Evolutionary conservation across 2,113 vertebrate species (phyloP), one percentile per base, ranked within the genome.

Genomic region (Megaptera novaeangliae): DNA sequence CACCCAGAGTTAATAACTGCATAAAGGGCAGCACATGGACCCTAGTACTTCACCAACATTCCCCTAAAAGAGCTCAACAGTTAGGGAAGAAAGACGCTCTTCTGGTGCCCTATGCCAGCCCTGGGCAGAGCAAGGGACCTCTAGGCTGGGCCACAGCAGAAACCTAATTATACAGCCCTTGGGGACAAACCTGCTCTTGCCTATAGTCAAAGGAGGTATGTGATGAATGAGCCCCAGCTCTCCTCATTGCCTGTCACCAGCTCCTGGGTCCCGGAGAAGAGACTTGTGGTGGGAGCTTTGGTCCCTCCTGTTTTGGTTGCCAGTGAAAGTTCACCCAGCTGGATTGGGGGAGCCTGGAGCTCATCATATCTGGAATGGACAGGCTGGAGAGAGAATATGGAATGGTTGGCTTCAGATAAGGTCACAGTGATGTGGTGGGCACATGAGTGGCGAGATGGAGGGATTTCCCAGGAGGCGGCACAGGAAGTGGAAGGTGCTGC

Each of bases 401-500:
- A 93, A 55, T 25, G 66, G 59, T 25, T 93, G 12, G 61, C 93
- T 63, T 97, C 20, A 71, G 96, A 49, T 91, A 94, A 97, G 80
- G 8, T 94, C 83, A 93, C 85, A 78, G 41, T 96, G 90, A 94
- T 95, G 85, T 77, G 44, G n/a, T 91, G 81, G 94, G 29, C 85
- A 87, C 61, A 61, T 6, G 68, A 95, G 66, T 66, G 14, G 41
- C 64, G 2, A 41, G 85, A 63, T 88, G 71, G 46, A 96, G 91
- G 82, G 69, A 94, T 98, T 97, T 98, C 83, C 71, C 95, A 75
- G 81, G 93, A 97, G 75, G 64, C 36, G 64, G 3, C 57, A 72
- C 88, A 82, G 41, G 80, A 98, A 98, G 86, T 89, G 46, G 82
- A 97, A 96, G 86, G 25, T 95, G 64, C 4, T 3, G 6, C 82